Base-by-base conservation (phyloP, 2,888 invertebrate genomes). In the Aleiodes testaceus region DNA sequence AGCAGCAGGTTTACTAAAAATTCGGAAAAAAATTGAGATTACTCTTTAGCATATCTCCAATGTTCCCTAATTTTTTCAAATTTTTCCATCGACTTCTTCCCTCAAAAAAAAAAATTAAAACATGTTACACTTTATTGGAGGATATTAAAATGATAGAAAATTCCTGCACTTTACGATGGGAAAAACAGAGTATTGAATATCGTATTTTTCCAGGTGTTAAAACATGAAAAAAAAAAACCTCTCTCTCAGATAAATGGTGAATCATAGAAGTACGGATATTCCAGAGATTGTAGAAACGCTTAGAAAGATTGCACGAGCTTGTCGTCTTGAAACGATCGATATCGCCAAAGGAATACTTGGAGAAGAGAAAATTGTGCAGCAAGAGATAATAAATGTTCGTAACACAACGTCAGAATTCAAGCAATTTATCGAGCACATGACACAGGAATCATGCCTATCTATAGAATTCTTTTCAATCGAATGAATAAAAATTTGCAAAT, bases 281-380 rank as follows among this genome's bases (percentile, higher is more conserved):
- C 45, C 44, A 53, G 65, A 70, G 65, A 70, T 70, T 70, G 65
- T 45, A 52, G 45, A 70, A 65, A 52, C 65, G 64, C 52, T 70
- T 30, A 36, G 53, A 36, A 53, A 70, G 65, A 70, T 70, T 70
- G 69, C 55, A 18, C 45, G 53, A 63, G 63, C 5, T 36, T 52
- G 47, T 64, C 53, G 30, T 61, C 53, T 18, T 16, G 12, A 30
- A n/a, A 42, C 50, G 45, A 70, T 70, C 55, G 65, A 65, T 65
- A 14, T 16, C 6, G 45, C 14, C 44, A 61, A 69, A 63, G 50
- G 63, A 68, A 47, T 30, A 69, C 30, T 26, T 5, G 3, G 30
- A 49, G 16, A 61, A 63, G 26, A 18, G 11, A 14, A 26, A 11
- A 61, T 52, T 53, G 5, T 14, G 16, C 49, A 49, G 26, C 26